phyloP scores from a whole-genome alignment of 1,140 invertebrate species.

The Zaprionus nigranus region DNA sequence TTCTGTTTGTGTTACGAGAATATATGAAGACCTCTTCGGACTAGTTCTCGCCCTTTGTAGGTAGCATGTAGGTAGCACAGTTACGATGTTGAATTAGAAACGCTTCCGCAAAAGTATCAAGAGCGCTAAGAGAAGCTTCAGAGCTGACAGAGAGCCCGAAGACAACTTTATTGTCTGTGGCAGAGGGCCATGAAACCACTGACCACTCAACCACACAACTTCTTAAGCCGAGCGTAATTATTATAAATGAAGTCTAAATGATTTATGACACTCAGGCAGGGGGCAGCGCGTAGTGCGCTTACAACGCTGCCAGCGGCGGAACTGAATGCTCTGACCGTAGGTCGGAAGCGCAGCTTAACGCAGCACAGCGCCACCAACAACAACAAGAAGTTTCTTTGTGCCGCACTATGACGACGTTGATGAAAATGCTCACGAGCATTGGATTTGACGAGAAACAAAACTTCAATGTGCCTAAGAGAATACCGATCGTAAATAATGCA shows the following conservation, averaged over 20 bases:
- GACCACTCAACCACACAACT: conserved; percentile 39
- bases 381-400: conserved; percentile 41
- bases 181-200: conserved; percentile 67
- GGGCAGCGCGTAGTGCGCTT: conserved; percentile 50
- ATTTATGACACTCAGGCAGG: conserved; percentile 69
- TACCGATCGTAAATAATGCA: conserved; percentile 59
- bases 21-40: not conserved
- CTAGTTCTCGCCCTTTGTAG: conserved; percentile 22
- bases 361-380: conserved; percentile 17
- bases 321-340: conserved; percentile 38
- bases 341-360: conserved; percentile 31
- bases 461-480: conserved; percentile 44
- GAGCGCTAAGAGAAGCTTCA: conserved; percentile 9
- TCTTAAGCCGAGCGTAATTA: conserved; percentile 73
- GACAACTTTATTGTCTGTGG: conserved; percentile 68
- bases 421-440: conserved; percentile 59
- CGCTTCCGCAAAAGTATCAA: conserved; percentile 68
- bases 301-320: conserved; percentile 66
- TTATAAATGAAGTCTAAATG: conserved; percentile 81
- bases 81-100: conserved; percentile 17
- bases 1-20: not conserved
- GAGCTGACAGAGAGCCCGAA: conserved; percentile 14
- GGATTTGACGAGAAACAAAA: conserved; percentile 30
- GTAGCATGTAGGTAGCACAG: conserved; percentile 12
- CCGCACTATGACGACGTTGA: conserved; percentile 60